phyloP scores from a whole-genome alignment of 2,113 vertebrate genomes.

The Hippolais icterina region DNA sequence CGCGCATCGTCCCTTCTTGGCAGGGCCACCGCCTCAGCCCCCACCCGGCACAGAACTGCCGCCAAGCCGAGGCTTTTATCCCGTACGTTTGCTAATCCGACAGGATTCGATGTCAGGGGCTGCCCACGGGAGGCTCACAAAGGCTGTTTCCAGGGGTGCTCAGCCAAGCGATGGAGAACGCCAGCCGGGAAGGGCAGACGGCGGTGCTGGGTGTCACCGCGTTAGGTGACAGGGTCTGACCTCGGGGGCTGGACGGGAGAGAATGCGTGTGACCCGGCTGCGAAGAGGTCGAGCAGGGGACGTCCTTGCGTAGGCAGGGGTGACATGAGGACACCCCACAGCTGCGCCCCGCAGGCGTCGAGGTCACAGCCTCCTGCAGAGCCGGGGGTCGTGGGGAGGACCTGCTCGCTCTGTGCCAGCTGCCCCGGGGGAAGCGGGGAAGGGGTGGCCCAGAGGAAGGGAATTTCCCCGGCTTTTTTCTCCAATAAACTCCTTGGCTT shows the following conservation, averaged over 20 bases:
- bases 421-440: slow-evolving; percentile 1
- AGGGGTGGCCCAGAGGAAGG: slow-evolving; percentile 46
- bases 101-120: slow-evolving; percentile 15
- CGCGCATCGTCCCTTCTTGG: background rate
- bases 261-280: background rate
- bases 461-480: slow-evolving; percentile 48
- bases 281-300: background rate
- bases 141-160: background rate
- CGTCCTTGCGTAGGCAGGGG: background rate
- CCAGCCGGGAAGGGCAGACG: background rate
- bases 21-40: background rate
- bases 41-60: background rate
- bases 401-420: background rate
- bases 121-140: background rate
- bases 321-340: slow-evolving; percentile 42
- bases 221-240: background rate
- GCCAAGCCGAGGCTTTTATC: slow-evolving; percentile 10
- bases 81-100: background rate
- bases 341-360: background rate
- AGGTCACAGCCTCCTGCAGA: background rate
- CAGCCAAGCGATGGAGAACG: background rate
- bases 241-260: background rate
- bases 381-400: background rate
- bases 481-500: slow-evolving; percentile 3
- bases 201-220: background rate